These are phyloP conservation scores for Desmodus rotundus DNA, from an alignment of 2,113 vertebrate genomes.

Conservation along the genomic window DNA sequence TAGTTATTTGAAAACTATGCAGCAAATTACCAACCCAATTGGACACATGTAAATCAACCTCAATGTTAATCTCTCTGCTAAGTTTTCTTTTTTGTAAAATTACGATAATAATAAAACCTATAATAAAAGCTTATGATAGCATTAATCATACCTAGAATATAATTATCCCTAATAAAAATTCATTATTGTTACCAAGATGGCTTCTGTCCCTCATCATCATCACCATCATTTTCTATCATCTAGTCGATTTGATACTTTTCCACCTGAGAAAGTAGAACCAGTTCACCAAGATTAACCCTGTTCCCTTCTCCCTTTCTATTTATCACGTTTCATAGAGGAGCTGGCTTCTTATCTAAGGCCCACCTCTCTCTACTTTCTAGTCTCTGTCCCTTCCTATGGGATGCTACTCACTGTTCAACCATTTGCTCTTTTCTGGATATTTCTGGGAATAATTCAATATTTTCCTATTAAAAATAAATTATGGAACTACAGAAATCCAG, in stretches of 20 bases:
- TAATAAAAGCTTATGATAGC: neutral
- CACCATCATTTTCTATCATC: neutral
- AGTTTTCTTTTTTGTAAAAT: neutral
- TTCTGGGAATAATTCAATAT: neutral
- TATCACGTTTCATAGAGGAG: neutral
- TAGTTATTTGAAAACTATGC: neutral
- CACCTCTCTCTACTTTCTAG: neutral
- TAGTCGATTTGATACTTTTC: neutral
- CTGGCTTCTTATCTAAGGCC: neutral
- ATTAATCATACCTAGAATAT: neutral
- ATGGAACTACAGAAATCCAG: neutral
- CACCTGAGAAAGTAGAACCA: neutral
- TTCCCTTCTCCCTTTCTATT: neutral
- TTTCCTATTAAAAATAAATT: neutral
- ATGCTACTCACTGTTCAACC: neutral
- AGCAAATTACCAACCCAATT: neutral
- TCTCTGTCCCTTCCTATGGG: neutral
- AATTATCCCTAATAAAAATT: neutral
- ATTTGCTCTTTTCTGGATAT: neutral
- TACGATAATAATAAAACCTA: neutral
- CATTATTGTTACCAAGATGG: rapidly evolving
- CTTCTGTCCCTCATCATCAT: rapidly evolving
- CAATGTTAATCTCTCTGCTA: neutral
- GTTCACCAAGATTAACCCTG: neutral
- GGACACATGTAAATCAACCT: neutral